phyloP scores from a whole-genome alignment of 2,888 invertebrate genomes.

The Eupithecia subumbrata region DNA sequence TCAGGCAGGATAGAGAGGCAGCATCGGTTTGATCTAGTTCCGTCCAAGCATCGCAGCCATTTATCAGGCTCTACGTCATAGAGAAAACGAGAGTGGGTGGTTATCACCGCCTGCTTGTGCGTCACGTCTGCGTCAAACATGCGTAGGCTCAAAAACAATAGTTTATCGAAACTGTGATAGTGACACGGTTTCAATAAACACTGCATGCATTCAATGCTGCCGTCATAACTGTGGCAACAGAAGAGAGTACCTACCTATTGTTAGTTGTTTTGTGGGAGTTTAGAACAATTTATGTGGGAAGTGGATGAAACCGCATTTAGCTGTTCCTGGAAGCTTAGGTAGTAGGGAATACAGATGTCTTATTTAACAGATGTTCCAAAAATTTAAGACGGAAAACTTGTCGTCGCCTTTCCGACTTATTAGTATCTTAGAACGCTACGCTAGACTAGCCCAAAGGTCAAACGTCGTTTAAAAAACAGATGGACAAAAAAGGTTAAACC shows the following conservation, averaged over 20 bases:
- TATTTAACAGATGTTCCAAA: not conserved
- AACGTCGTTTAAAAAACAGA: constrained; percentile 4
- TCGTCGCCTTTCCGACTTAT: not conserved
- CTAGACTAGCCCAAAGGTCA: constrained; percentile 9
- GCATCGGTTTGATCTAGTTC: constrained; percentile 45
- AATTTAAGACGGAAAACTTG: not conserved
- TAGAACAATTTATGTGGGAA: not conserved
- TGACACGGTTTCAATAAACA: constrained; percentile 30
- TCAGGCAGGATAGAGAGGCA: constrained; percentile 3
- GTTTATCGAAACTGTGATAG: constrained; percentile 50
- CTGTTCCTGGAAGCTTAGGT: not conserved
- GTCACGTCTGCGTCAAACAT: constrained; percentile 62
- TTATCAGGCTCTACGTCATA: constrained; percentile 67
- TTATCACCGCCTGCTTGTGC: constrained; percentile 63
- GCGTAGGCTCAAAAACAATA: constrained; percentile 55
- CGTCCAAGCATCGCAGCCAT: constrained; percentile 49
- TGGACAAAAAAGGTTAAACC: not conserved
- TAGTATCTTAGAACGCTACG: not conserved
- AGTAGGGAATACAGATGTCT: not conserved
- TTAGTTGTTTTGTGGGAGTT: constrained; percentile 20
- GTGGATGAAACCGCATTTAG: not conserved
- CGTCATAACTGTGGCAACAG: constrained; percentile 26
- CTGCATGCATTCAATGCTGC: constrained; percentile 20
- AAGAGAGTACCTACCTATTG: constrained; percentile 16
- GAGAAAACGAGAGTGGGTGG: constrained; percentile 71